Base-by-base conservation (phyloP, 2,797 vertebrate species). In the Periparus ater region DNA sequence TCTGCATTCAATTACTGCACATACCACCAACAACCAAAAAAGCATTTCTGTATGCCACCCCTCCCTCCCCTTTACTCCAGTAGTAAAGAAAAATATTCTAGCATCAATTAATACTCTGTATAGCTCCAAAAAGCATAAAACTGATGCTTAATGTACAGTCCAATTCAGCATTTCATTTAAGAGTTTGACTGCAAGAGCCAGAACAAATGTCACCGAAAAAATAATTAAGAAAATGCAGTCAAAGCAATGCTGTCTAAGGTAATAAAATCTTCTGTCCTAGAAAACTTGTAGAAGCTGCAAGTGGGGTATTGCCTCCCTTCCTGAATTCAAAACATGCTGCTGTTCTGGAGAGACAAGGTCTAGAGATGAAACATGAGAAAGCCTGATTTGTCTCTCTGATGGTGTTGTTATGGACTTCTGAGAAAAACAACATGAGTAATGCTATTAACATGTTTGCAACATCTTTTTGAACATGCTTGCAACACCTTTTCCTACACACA, bases 361-460 rank as follows among this genome's bases (percentile, higher is more conserved):
- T 60, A 70, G 40, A 75, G 42, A 65, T 3, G 16, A 82, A 70
- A 47, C 23, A n/a, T 10, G 27, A 50, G 50, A 71, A 79, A 92
- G 34, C 17, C 67, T 65, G 17, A 23, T 36, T 74, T 66, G 38
- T 68, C 27, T 57, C 54, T 29, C 53, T 40, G 15, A n/a, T 45
- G 73, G 27, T 67, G 65, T 72, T 82, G 53, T 89, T 85, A 51
- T 1, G 65, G n/a, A 73, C 62, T 88, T 51, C 19, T 66, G 70
- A 88, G 87, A 92, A 91, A 81, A 93, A 94, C 70, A 97, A 91
- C n/a, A 27, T 29, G 70, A 92, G 48, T 62, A 94, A 92, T 75
- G 51, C 53, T 48, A 88, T 78, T 92, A 89, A 87, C 44, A 65
- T 26, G 26, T 65, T 96, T 93, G 72, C 57, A 92, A 82, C 60